Percentiles rank a stretch among this genome's conserved stretches.
Evolutionary conservation across 2,888 invertebrate genomes (phyloP).

Genomic region (Caenorhabditis sulstoni): DNA sequence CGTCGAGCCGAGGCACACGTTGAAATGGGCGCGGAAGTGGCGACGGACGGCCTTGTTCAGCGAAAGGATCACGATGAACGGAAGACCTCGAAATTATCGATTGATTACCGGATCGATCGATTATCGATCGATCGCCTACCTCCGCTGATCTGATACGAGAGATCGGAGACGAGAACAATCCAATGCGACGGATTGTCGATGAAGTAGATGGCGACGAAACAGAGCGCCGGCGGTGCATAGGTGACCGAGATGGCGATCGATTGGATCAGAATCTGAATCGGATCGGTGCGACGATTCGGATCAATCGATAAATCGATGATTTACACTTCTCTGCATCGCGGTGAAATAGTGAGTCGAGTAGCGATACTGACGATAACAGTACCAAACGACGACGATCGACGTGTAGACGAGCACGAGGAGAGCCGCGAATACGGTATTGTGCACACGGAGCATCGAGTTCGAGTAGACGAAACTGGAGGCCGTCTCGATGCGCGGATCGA

Average conservation of each 20-base stretch:
- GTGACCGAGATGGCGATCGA: constrained; percentile 17
- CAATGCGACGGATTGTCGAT: not conserved
- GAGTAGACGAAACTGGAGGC: constrained; percentile 4
- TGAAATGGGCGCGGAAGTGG: not conserved
- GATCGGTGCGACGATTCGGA: no score
- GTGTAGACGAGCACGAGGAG: constrained; percentile 10
- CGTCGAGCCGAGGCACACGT: not conserved
- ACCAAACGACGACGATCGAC: not conserved
- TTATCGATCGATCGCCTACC: no score
- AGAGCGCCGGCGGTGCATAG: constrained; percentile 21
- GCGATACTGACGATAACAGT: not conserved
- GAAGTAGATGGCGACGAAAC: constrained; percentile 20
- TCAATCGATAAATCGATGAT: no score
- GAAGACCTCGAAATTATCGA: not conserved
- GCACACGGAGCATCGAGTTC: constrained; percentile 8
- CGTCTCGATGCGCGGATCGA: constrained; percentile 22
- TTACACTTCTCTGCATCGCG: constrained; percentile 12
- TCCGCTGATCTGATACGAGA: constrained; percentile 41
- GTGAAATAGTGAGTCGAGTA: not conserved
- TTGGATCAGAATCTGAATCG: constrained; percentile 36
- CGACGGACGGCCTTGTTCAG: constrained; percentile 18
- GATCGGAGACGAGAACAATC: constrained; percentile 14
- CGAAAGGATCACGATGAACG: constrained; percentile 30
- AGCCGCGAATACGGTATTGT: constrained; percentile 9
- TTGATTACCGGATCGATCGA: no score